Conservation (phyloP, 2,888 invertebrate species). For the Rotaria macrura region DNA sequence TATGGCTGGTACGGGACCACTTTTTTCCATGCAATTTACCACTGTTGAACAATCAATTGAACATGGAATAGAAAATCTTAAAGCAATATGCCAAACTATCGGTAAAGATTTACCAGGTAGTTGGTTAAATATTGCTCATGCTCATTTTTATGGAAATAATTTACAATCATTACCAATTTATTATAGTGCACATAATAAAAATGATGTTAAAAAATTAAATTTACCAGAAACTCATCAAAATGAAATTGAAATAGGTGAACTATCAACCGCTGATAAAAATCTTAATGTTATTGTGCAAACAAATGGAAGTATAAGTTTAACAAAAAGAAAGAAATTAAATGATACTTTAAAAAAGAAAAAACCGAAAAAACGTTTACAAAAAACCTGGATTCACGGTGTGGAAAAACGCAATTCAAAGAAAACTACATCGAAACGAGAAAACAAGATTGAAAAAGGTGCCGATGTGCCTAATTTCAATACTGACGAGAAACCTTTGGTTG, state of each 20-base stretch:
- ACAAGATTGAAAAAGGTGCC: not conserved
- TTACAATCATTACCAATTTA: slow-evolving; percentile 17
- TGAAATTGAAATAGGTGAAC: not conserved
- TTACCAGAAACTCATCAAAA: not conserved
- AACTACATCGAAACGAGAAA: not conserved
- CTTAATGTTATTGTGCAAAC: slow-evolving; percentile 2
- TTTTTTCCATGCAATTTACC: slow-evolving; percentile 17
- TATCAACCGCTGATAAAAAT: not conserved
- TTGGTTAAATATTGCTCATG: slow-evolving; percentile 16
- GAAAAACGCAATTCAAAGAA: not conserved
- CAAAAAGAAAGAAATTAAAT: not conserved
- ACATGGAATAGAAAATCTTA: slow-evolving; percentile 9
- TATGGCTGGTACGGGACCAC: slow-evolving; percentile 5
- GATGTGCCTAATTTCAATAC: not conserved
- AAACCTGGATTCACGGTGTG: not conserved
- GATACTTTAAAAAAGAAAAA: not conserved
- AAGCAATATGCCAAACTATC: not conserved
- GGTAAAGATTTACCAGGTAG: slow-evolving; percentile 1
- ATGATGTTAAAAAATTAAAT: slow-evolving; percentile 9
- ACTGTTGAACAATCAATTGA: slow-evolving; percentile 4
- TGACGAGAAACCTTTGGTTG: not conserved
- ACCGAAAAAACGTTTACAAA: not conserved
- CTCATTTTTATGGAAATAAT: slow-evolving; percentile 14
- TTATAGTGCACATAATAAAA: slow-evolving; percentile 8
- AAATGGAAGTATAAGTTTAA: not conserved